phyloP scores from a whole-genome alignment of 2,797 vertebrate species.

The Orestias chungarensis region DNA sequence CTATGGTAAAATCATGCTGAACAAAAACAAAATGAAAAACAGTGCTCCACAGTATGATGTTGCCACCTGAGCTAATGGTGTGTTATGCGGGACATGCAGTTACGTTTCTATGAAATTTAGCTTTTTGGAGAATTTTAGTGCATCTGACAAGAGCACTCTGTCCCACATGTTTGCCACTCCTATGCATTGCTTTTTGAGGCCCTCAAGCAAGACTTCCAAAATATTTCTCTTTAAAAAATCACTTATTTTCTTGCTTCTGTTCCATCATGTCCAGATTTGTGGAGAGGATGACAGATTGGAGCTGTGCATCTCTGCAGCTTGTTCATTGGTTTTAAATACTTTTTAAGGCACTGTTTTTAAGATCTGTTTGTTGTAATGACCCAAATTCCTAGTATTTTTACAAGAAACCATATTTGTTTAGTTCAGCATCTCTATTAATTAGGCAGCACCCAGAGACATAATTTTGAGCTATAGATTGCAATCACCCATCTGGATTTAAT shows the following conservation, averaged over 20 bases:
- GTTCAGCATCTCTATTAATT: background rate
- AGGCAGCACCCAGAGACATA: background rate
- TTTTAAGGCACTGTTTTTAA: background rate
- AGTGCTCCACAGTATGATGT: background rate
- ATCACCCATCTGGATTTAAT: background rate
- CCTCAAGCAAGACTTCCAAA: too few relatives aligned
- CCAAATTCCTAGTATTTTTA: background rate
- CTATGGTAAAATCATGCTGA: too few relatives aligned
- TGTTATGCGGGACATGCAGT: background rate
- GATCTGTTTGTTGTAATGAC: background rate
- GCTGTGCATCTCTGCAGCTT: background rate
- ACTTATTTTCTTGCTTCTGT: background rate
- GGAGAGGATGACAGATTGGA: background rate
- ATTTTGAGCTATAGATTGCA: background rate
- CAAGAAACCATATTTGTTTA: background rate
- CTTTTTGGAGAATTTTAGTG: background rate
- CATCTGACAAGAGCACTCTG: too few relatives aligned
- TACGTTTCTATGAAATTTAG: background rate
- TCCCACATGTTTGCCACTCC: background rate
- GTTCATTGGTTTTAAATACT: background rate
- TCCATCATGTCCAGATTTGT: background rate
- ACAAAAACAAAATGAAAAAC: background rate
- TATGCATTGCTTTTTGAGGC: background rate
- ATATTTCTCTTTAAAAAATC: too few relatives aligned
- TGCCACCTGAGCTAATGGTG: background rate